Evolutionary conservation across 2,113 vertebrate species (phyloP).

Genomic region (Sebastes schlegelii): DNA sequence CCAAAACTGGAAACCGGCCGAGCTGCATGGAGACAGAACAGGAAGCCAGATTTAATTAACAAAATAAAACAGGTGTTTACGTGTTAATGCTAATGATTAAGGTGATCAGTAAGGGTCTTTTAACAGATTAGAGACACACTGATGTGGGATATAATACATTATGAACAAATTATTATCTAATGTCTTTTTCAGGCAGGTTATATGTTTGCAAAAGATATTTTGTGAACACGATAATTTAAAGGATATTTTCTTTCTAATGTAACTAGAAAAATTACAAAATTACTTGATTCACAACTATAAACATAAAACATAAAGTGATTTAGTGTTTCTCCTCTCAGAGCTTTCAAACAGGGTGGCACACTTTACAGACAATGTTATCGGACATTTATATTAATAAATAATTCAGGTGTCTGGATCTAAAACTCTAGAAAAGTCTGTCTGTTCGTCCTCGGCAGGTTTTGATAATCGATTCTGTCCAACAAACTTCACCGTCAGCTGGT

Average conservation of each 20-base stretch:
- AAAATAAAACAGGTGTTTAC: neutral
- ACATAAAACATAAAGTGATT: neutral
- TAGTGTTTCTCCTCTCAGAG: neutral
- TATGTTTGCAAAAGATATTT: neutral
- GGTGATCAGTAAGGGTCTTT: no score
- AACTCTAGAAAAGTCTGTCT: neutral
- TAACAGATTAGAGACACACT: no score
- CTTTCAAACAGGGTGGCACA: no score
- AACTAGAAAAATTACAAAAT: neutral
- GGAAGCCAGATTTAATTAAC: neutral
- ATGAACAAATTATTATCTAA: neutral
- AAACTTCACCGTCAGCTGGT: conserved; percentile 3
- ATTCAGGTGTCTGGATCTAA: neutral
- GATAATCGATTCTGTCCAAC: conserved; percentile 35
- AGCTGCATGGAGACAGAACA: neutral
- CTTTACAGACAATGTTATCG: neutral
- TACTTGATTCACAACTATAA: neutral
- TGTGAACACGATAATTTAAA: neutral
- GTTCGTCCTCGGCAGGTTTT: neutral
- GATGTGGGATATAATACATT: neutral
- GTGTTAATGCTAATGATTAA: no score
- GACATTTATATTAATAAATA: no score
- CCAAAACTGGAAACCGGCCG: conserved; percentile 5
- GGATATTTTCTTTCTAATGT: neutral
- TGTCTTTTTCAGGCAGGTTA: neutral